Evolutionary conservation across 2,797 vertebrate species (phyloP), one percentile per base, ranked within the genome.

Genomic region (Pyrocephalus nanus): DNA sequence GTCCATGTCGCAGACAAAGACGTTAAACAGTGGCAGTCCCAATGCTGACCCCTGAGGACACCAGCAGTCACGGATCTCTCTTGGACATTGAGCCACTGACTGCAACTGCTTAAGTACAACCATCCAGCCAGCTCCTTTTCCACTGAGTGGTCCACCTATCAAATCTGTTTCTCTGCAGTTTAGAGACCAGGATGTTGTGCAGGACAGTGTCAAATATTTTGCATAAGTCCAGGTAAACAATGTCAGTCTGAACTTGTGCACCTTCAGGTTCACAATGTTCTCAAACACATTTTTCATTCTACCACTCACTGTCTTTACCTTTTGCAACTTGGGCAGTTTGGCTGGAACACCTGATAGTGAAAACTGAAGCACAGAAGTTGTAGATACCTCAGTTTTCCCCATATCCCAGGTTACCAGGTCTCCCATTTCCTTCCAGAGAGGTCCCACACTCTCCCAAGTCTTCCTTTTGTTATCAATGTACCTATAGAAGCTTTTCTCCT

Each of bases 11-110:
- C 27, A 13, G 32, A 15, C 6, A n/a, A 12, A 57, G 9, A 15
- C 18, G 4, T 51, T n/a, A 26, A 50, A 71, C 0, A 45, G 2
- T 5, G 9, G 23, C 0, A 0, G 19, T 57, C 6, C 57, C 64
- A 30, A 0, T 7, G 21, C 9, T 8, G n/a, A 18, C 8, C 16
- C 13, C 32, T 25, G n/a, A 26, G 29, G 29, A 10, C 16, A 29
- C 8, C 36, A 19, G 9, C 13, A 0, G 0, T 6, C 13, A 18
- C 25, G 64, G 32, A 16, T 21, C 20, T 57, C 36, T 3, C 50
- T 22, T 45, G 38, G 45, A 34, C n/a, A 45, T 4, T 6, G 29
- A 58, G 21, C 10, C 43, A 22, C 5, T 51, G n/a, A 22, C n/a
- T 18, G 8, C 29, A 77, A 22, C 29, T 64, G 13, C 43, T 34